Base-by-base conservation (phyloP, 2,888 invertebrate genomes). In the Argynnis bischoffii region DNA sequence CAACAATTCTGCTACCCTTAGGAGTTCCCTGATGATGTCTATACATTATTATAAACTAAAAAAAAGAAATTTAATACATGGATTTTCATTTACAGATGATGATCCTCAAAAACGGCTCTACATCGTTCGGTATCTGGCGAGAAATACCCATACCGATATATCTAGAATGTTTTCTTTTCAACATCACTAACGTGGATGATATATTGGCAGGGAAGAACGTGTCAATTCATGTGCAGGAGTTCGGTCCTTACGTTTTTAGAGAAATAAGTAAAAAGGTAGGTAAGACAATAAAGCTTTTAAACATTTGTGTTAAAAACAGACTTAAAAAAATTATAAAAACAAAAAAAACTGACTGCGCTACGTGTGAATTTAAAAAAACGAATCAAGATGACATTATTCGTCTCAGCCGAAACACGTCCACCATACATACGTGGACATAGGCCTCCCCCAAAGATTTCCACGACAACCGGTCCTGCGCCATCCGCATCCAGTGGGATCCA, bases 91-190 rank as follows among this genome's bases (percentile, higher is more conserved):
- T 84, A 0, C 79, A 97, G 96, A 92, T 95, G 93, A 89, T 97
- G 77, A 86, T 92, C 11, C 82, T 97, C 46, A 88, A 94, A 26
- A 88, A 93, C 0, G 89, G 93, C 6, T 96, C 96, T 0, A 92
- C 87, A 70, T 95, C 94, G 51, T 98, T 94, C 81, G 83, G 93
- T 1, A 93, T 96, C 75, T 98, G 98, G 98, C 89, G 94, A 69
- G 95, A 96, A 79, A 96, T 96, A 0, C 97, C 97, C 0, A 94
- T 97, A 70, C 97, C 97, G 0, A 96, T 97, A 94, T 96, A 95
- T 81, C 86, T 97, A 60, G 95, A 95, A 74, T 93, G 96, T 72
- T 94, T 94, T 79, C 86, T 97, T 77, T 97, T 95, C 80, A 96
- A 97, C 83, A 96, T 97, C 93, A 96, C 95, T 0, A 97, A 97